phyloP scores from a whole-genome alignment of 2,888 invertebrate genomes.

The Ennomos erosarius region DNA sequence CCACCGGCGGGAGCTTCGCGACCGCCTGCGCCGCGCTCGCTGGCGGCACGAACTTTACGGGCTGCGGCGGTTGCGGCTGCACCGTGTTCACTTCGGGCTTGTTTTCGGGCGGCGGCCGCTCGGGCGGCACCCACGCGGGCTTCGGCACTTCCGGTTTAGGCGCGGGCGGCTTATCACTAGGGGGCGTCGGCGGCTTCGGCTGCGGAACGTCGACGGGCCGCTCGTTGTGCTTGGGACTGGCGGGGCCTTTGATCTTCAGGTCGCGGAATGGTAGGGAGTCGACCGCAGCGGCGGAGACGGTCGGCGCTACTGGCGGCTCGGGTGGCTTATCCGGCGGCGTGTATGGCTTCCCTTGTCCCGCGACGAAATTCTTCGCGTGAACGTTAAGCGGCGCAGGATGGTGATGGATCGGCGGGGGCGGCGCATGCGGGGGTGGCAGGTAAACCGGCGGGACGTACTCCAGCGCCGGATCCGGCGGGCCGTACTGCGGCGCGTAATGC shows the following conservation, averaged over 20 bases:
- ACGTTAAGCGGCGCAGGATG: slow-evolving; percentile 66
- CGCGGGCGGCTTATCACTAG: slow-evolving; percentile 60
- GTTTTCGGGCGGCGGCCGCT: slow-evolving; percentile 63
- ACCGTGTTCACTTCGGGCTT: slow-evolving; percentile 46
- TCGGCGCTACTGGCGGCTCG: slow-evolving; percentile 58
- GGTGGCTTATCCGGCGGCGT: slow-evolving; percentile 59
- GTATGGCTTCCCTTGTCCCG: slow-evolving; percentile 68
- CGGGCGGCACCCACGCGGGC: slow-evolving; percentile 62
- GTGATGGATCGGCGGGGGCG: slow-evolving; percentile 65
- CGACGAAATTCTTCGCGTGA: slow-evolving; percentile 81
- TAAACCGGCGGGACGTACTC: slow-evolving; percentile 79
- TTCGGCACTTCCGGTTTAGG: slow-evolving; percentile 67
- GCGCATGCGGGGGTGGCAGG: slow-evolving; percentile 68
- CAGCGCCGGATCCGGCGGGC: slow-evolving; percentile 69
- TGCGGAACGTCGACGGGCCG: slow-evolving; percentile 51
- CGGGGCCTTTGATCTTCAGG: slow-evolving; percentile 73
- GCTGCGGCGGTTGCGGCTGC: slow-evolving; percentile 45
- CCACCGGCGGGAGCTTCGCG: slow-evolving; percentile 59
- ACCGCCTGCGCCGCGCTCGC: slow-evolving; percentile 56
- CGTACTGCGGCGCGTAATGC: slow-evolving; percentile 72
- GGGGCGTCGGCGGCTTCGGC: slow-evolving; percentile 51
- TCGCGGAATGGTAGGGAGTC: slow-evolving; percentile 77
- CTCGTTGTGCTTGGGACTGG: slow-evolving; percentile 71
- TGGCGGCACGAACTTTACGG: slow-evolving; percentile 60
- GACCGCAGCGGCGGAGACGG: slow-evolving; percentile 53